Base-by-base conservation (phyloP, 2,888 invertebrate species). In the Netelia virgata region DNA sequence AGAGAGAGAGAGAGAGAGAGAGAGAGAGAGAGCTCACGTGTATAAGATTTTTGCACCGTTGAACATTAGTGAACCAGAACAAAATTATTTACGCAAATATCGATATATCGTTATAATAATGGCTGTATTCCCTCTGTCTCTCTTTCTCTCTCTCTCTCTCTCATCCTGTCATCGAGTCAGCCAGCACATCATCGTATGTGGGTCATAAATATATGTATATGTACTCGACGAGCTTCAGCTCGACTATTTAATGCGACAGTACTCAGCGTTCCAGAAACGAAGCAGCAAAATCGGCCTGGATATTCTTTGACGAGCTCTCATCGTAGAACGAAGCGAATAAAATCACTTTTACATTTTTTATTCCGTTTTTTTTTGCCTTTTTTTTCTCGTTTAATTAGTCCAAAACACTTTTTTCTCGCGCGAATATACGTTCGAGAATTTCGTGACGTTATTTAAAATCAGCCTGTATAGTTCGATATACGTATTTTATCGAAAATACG, bases 81-180 rank as follows among this genome's bases (percentile, higher is more conserved):
- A 91, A 91, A 87, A 91, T 90, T 85, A 90, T 91, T 90, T 89
- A 91, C 89, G 89, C 87, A 86, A 88, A 88, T 88, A 73, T 80
- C 59, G 72, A 66, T 82, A 61, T 66, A 66, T 77, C 66, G 72
- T 59, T 82, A 72, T 72, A 66, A 72, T 75, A 72, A 75, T 75
- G 47, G 16, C 66, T 20, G 64, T 53, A 41, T 68, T 69, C 70
- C 23, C 55, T 70, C 18, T 53, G 11, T 18, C 55, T 53, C 55
- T 53, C 53, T 50, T 23, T 28, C 53, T 18, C 55, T 76, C 70
- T 73, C 63, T 53, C 28, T 36, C 66, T 36, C 70, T 53, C 55
- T 55, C 9, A 1, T 20, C n/a, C 55, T 53, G 47, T 53, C 53
- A 14, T 69, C 43, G 47, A 14, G 47, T 47, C 47, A 47, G 47